A percentile compares a stretch with the other conserved stretches of the same genome.
These are phyloP conservation scores for Artemia sinica DNA, from an alignment of 2,888 invertebrate species.

Conservation along the genomic window DNA sequence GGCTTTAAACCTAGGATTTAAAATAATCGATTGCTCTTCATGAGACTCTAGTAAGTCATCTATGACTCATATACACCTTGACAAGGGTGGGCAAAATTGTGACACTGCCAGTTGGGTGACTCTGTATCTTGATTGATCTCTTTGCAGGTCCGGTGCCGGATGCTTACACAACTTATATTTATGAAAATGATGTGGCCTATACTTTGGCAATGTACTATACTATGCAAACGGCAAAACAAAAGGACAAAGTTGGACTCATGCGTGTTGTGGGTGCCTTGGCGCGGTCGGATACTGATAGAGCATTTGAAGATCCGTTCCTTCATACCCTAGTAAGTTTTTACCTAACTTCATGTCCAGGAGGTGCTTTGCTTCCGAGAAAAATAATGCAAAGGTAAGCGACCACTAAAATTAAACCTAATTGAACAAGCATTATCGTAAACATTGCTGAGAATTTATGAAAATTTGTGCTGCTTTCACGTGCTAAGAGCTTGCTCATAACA, in stretches of 20 bases:
- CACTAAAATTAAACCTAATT: conserved; percentile 4
- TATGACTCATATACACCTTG: background rate
- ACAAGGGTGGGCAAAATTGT: background rate
- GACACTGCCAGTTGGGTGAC: background rate
- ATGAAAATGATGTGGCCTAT: conserved; percentile 76
- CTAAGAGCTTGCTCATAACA: too few relatives aligned
- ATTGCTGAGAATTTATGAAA: too few relatives aligned
- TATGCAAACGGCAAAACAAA: conserved; percentile 52
- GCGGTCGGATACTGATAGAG: conserved; percentile 73
- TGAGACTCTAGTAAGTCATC: too few relatives aligned
- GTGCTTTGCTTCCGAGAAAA: too few relatives aligned
- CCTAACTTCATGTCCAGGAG: too few relatives aligned
- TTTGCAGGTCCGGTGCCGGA: conserved; percentile 63
- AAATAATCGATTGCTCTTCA: too few relatives aligned
- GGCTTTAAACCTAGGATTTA: too few relatives aligned
- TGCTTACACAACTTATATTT: conserved; percentile 77
- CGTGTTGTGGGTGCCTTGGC: conserved; percentile 75
- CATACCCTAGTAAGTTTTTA: conserved; percentile 54
- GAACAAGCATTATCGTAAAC: background rate
- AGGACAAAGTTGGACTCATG: conserved; percentile 61
- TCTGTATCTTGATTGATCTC: conserved; percentile 14
- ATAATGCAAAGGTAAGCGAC: background rate
- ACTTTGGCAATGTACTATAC: conserved; percentile 89
- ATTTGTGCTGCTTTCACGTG: too few relatives aligned
- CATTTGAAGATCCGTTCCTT: conserved; percentile 85